phyloP scores from a whole-genome alignment of 2,797 vertebrate species.

The Tiaroga cobitis region DNA sequence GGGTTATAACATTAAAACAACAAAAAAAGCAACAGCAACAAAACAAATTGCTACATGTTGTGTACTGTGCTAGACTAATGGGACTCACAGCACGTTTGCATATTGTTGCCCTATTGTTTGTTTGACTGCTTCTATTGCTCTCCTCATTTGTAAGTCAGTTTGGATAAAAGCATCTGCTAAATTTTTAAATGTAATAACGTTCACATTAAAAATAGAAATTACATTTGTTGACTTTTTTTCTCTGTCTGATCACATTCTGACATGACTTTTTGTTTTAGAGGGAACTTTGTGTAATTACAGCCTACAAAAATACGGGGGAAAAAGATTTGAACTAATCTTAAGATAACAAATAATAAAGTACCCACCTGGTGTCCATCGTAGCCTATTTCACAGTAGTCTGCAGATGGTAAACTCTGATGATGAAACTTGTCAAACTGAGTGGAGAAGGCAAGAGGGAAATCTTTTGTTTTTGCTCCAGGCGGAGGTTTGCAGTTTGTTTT shows the following conservation, averaged over 20 bases:
- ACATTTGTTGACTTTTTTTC: not conserved
- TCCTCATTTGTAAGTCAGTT: too few relatives aligned
- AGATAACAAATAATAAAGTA: not conserved
- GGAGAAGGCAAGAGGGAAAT: not conserved
- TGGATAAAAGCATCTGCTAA: too few relatives aligned
- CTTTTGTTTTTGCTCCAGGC: not conserved
- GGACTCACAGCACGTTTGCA: too few relatives aligned
- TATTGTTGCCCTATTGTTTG: too few relatives aligned
- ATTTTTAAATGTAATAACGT: too few relatives aligned
- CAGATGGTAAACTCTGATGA: not conserved
- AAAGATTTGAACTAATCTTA: too few relatives aligned
- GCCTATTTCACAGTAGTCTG: not conserved
- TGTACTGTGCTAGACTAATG: too few relatives aligned
- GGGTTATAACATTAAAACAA: too few relatives aligned
- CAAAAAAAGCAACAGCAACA: too few relatives aligned
- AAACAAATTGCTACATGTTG: too few relatives aligned
- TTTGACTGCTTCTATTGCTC: too few relatives aligned
- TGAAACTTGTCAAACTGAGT: not conserved
- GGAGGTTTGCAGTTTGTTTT: not conserved
- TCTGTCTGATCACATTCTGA: not conserved
- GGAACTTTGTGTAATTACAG: not conserved
- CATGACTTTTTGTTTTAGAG: not conserved
- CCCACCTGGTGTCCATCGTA: slow-evolving; percentile 20
- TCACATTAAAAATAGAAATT: not conserved
- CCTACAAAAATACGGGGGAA: not conserved